Conservation (phyloP, 2,113 vertebrate species). For the Myiagra hebetior region DNA sequence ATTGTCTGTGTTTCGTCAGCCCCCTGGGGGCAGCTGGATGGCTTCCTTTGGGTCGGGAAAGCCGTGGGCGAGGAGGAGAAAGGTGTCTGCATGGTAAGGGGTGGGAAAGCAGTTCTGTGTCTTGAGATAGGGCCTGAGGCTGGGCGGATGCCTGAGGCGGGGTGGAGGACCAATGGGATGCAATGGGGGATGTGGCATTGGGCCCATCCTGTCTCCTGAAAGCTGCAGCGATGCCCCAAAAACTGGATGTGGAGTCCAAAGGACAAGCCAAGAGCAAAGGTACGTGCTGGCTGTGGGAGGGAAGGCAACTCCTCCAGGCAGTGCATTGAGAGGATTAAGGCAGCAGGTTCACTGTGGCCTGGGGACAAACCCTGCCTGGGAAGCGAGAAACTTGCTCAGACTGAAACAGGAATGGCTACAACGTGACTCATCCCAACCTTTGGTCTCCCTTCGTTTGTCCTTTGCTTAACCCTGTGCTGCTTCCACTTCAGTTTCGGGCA, state of each 20-base stretch:
- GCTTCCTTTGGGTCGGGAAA: neutral
- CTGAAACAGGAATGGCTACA: slow-evolving; percentile 3
- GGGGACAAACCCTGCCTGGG: neutral
- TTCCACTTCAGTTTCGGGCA: neutral
- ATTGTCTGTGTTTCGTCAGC: neutral
- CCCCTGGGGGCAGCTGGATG: neutral
- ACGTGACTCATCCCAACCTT: slow-evolving; percentile 24
- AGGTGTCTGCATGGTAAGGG: neutral
- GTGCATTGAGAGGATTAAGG: accelerated
- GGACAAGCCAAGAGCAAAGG: neutral
- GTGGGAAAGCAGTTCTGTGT: neutral
- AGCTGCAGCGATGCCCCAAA: neutral
- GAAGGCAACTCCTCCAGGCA: neutral
- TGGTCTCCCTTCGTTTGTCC: neutral
- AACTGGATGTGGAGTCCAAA: neutral
- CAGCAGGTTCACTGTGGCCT: neutral
- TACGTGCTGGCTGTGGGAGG: neutral
- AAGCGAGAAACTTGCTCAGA: slow-evolving; percentile 21
- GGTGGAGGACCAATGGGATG: neutral
- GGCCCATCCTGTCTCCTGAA: neutral
- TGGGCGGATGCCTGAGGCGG: neutral
- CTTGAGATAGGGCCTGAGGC: neutral
- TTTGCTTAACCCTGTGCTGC: slow-evolving; percentile 13
- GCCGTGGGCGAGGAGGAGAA: neutral
- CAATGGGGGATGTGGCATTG: accelerated